phyloP scores from a whole-genome alignment of 1,140 invertebrate species.

The Drusus annulatus region DNA sequence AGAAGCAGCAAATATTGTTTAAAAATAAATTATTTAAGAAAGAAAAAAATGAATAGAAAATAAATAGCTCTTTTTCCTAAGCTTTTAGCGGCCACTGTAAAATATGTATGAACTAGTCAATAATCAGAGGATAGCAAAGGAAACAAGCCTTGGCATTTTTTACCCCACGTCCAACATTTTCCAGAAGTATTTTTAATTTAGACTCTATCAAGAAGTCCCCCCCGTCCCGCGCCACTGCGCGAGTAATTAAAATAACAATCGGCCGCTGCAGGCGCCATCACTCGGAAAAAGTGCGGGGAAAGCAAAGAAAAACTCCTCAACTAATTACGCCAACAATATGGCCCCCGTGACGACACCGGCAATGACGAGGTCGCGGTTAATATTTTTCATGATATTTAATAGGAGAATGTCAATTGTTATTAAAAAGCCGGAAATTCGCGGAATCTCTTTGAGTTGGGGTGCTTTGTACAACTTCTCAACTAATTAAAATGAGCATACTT shows the following conservation, averaged over 20 bases:
- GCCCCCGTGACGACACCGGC: not conserved
- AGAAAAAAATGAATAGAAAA: too few species aligned
- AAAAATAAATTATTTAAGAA: too few species aligned
- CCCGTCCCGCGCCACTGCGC: conserved; percentile 6
- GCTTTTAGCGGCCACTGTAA: too few species aligned
- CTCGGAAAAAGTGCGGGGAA: conserved; percentile 13
- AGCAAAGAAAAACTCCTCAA: conserved; percentile 31
- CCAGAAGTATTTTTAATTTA: too few species aligned
- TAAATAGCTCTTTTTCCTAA: too few species aligned
- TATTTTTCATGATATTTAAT: conserved; percentile 6
- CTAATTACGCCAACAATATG: conserved; percentile 25
- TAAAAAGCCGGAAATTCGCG: not conserved
- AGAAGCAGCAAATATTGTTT: too few species aligned
- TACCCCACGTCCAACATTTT: too few species aligned
- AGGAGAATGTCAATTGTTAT: not conserved
- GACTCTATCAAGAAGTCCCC: not conserved
- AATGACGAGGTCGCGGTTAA: not conserved
- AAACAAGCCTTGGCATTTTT: too few species aligned
- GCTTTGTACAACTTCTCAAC: not conserved
- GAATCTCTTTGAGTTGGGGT: not conserved
- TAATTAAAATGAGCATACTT: too few species aligned
- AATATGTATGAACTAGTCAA: too few species aligned
- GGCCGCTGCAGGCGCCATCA: conserved; percentile 31
- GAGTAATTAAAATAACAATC: conserved; percentile 22
- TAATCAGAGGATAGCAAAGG: too few species aligned